Evolutionary conservation across 2,888 invertebrate species (phyloP).

Genomic region (Agriopis marginaria): DNA sequence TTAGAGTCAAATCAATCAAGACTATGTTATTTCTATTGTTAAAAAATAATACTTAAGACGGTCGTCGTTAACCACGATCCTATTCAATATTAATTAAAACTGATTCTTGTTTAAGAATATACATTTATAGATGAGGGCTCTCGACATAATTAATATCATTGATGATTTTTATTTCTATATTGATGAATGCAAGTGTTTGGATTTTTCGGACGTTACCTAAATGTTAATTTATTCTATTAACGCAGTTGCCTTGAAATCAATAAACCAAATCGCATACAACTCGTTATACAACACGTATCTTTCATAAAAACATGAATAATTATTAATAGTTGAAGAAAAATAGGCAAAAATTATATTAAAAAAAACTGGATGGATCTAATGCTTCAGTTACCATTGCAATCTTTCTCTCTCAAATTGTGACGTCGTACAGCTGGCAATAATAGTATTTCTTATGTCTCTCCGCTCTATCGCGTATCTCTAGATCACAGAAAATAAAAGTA

Average conservation of each 20-base stretch:
- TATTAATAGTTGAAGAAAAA: not conserved
- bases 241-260: constrained; percentile 20
- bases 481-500: too few species aligned
- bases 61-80: constrained; percentile 17
- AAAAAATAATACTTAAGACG: constrained; percentile 2
- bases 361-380: not conserved
- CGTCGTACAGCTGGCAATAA: too few species aligned
- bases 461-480: too few species aligned
- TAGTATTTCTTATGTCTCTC: too few species aligned
- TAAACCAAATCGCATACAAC: constrained; percentile 10
- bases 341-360: not conserved
- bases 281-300: constrained; percentile 3
- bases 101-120: constrained; percentile 12
- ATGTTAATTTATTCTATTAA: constrained; percentile 26
- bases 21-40: constrained; percentile 14
- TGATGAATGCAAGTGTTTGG: constrained; percentile 11
- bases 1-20: constrained; percentile 18
- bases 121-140: constrained; percentile 11
- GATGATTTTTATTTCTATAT: constrained; percentile 21
- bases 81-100: constrained; percentile 29
- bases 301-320: not conserved
- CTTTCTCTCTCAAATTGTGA: too few species aligned
- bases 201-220: constrained; percentile 8
- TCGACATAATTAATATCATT: constrained; percentile 19
- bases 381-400: not conserved